A percentile compares a stretch with the other conserved stretches of the same genome.
phyloP scores from a whole-genome alignment of 2,113 vertebrate species.

The Ptyas mucosa region DNA sequence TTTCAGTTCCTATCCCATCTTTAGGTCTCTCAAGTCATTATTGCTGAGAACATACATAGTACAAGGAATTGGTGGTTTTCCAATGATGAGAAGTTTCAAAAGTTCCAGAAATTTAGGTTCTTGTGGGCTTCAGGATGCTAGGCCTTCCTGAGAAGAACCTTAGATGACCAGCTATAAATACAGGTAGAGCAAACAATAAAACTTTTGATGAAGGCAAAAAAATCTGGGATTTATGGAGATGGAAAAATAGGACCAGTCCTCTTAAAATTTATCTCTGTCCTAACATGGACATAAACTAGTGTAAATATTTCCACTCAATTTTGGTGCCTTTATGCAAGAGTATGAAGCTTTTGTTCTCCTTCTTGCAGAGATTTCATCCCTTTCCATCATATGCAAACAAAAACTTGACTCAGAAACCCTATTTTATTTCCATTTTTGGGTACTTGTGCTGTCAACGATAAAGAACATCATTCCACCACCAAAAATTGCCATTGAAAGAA shows the following conservation, averaged over 20 bases:
- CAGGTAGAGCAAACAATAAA: background rate
- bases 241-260: background rate
- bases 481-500: background rate
- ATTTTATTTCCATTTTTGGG: background rate
- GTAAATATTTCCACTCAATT: background rate
- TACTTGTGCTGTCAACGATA: background rate
- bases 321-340: background rate
- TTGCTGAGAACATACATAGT: background rate
- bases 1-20: constrained; percentile 1
- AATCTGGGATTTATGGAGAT: background rate
- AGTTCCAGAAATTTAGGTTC: background rate
- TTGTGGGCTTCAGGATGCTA: no score
- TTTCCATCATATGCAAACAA: background rate
- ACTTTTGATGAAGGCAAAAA: background rate
- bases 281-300: background rate
- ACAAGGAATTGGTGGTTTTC: background rate
- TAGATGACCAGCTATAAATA: background rate
- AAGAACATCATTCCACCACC: background rate
- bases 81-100: background rate
- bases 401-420: background rate
- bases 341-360: background rate
- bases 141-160: no score
- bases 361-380: background rate
- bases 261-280: background rate
- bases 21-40: background rate